Evolutionary conservation across 2,113 vertebrate species (phyloP).

Genomic region (Callionymus lyra): DNA sequence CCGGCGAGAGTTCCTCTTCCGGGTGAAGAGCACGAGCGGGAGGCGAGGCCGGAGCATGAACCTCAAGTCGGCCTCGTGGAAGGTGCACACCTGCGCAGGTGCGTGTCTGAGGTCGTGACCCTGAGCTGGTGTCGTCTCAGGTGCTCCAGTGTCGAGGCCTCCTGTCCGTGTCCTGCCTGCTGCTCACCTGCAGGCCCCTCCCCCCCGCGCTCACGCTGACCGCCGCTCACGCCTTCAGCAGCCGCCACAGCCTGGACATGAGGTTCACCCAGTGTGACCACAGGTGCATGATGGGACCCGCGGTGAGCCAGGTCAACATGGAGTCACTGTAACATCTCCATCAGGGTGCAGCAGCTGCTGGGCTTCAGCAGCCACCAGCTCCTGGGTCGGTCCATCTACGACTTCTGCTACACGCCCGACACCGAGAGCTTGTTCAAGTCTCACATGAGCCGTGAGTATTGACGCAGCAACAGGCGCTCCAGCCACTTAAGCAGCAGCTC

Average conservation of each 20-base stretch:
- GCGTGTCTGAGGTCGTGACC: not conserved
- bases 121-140: constrained; percentile 45
- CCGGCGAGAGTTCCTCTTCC: constrained; percentile 86
- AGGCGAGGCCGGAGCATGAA: constrained; percentile 84
- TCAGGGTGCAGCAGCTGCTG: constrained; percentile 79
- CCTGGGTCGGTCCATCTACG: constrained; percentile 81
- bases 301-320: too few relatives aligned
- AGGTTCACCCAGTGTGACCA: constrained; percentile 92
- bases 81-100: constrained; percentile 60
- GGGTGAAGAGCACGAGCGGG: constrained; percentile 90
- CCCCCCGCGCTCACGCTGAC: constrained; percentile 85
- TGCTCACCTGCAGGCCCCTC: constrained; percentile 89
- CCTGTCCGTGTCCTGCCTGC: constrained; percentile 73
- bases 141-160: constrained; percentile 88
- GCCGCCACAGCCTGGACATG: constrained; percentile 97
- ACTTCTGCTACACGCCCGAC: constrained; percentile 87
- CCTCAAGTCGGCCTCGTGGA: constrained; percentile 92
- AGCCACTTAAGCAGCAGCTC: not conserved
- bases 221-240: constrained; percentile 88
- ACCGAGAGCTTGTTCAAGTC: constrained; percentile 77
- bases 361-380: constrained; percentile 85
- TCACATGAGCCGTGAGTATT: constrained; percentile 80
- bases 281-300: constrained; percentile 61
- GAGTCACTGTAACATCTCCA: not conserved
- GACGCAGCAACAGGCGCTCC: not conserved